Evolutionary conservation across 2,797 vertebrate genomes (phyloP), one percentile per base, ranked within the genome.

Genomic region (Diceros bicornis): DNA sequence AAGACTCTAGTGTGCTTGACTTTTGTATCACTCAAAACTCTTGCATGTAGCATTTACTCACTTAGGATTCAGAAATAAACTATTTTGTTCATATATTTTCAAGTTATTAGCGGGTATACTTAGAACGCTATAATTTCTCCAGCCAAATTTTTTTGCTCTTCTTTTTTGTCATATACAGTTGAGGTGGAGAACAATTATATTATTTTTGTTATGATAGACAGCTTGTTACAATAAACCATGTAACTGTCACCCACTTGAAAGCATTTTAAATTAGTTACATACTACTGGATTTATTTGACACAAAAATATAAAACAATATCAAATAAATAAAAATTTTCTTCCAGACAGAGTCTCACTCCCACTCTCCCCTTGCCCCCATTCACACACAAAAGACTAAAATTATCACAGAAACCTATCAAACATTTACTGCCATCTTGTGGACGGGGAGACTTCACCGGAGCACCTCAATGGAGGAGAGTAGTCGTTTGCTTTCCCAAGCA

Each of bases 351-450:
- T 86, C 57, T 91, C 50, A 27, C 18, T 34, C 37, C 9, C 27
- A 25, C 25, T 34, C 20, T 0, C 61, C 27, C 18, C n/a, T 21
- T 44, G 4, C 8, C 50, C 74, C 37, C 44, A 69, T 55, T 55
- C 68, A 41, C 84, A 97, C 96, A 98, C 97, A 97, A 95, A 98
- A 89, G 96, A 93, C 66, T 59, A 23, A 88, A 94, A 95, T 94
- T 64, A 59, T 72, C 69, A 13, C 62, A 81, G 74, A 96, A 97
- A 96, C 97, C 98, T 97, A 97, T 95, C 98, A 99, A 98, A 98
- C 97, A 92, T 98, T 97, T 98, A 99, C 99, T 99, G 99, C 99
- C 99, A 99, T 99, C 99, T 99, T 98, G 99, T 99, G 99, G 98
- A 75, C 34, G 87, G 71, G 75, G 41, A 37, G 52, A 79, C 34